Evolutionary conservation across 2,113 vertebrate genomes (phyloP).

Genomic region (Halcyon senegalensis): DNA sequence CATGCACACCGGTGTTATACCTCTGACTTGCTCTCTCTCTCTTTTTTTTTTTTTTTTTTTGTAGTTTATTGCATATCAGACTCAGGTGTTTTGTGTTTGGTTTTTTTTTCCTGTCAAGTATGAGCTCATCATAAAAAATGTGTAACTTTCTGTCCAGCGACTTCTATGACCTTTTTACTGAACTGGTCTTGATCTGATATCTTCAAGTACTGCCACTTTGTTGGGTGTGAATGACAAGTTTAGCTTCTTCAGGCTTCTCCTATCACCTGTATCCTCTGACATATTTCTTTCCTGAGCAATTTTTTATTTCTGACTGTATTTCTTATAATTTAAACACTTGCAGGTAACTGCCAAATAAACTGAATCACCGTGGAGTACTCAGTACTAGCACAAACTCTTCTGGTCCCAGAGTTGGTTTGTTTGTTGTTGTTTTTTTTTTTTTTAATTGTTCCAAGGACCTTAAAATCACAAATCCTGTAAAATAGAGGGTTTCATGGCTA

Average conservation of each 20-base stretch:
- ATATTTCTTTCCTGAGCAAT: background rate
- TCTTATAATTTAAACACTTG: background rate
- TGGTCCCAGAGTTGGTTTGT: background rate
- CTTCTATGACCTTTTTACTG: background rate
- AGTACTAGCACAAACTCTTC: background rate
- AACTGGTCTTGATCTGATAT: background rate
- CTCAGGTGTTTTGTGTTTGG: background rate
- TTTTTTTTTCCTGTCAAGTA: background rate
- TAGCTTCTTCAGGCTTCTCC: background rate
- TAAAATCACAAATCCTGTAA: background rate
- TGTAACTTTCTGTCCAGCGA: background rate
- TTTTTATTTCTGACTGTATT: background rate
- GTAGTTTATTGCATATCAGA: background rate
- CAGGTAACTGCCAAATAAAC: background rate
- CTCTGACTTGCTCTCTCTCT: background rate
- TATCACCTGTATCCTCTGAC: background rate
- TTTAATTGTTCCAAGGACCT: background rate
- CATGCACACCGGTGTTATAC: background rate
- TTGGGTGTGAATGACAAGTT: background rate
- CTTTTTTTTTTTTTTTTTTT: background rate
- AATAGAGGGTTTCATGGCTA: fast-evolving
- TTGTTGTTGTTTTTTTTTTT: background rate
- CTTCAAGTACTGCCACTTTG: background rate
- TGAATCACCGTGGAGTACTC: background rate
- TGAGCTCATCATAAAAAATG: background rate